Base-by-base conservation (phyloP, 2,888 invertebrate genomes). In the Adela reaumurella region DNA sequence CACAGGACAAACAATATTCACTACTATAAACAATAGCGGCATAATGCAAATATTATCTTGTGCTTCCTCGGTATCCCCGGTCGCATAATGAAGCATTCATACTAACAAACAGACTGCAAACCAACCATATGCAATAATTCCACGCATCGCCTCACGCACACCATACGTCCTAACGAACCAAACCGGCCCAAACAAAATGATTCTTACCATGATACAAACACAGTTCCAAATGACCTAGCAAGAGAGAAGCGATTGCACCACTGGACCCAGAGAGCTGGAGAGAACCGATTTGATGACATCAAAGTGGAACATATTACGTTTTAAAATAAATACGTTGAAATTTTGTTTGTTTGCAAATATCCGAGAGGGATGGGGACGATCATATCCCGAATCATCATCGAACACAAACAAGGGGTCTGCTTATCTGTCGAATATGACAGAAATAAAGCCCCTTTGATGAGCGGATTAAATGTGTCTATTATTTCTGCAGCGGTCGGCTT, bases 71-170 rank as follows among this genome's bases (percentile, higher is more conserved):
- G 69, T 70, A 72, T 70, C 73, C 73, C 74, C 62, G 35, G 35
- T 65, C 70, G 63, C 65, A 78, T 78, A 77, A 78, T 72, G 77
- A 78, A 72, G 73, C 78, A 77, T 78, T 78, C 78, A 77, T 72
- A 64, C 74, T 70, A 62, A 66, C 74, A 77, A 77, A 77, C 77
- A 76, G 69, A 71, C 70, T 74, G 71, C 77, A 67, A 35, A 68
- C 77, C 76, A 74, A 74, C 76, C 78, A 74, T 77, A 77, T 71
- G 76, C 74, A 78, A 78, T 77, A 77, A 77, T 78, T 77, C 71
- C 62, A 67, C 66, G 66, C 67, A 49, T 58, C 56, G 50, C 54
- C 56, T 50, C 54, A 55, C 53, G 55, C 56, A 56, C 60, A 63
- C 35, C 35, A 11, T 14, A 35, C 35, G 14, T 14, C 35, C 3